Conservation (phyloP, 2,797 vertebrate genomes). For the Microctenopoma steveboyesi region DNA sequence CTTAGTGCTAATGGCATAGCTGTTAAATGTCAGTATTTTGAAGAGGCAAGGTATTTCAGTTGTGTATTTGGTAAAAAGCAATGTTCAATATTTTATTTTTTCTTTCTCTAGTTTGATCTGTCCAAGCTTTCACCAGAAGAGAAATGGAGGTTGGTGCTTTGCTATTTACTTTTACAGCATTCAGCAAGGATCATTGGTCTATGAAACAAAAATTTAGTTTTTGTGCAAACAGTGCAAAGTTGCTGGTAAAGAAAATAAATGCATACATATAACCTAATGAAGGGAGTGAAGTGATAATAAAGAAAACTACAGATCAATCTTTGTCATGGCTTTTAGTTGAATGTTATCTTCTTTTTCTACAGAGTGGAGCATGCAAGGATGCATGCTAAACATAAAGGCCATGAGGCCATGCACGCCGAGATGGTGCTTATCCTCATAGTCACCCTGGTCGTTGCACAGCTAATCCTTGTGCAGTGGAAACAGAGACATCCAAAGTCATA, state of each 20-base stretch:
- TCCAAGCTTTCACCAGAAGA: slow-evolving; percentile 95
- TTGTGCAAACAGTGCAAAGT: too few relatives aligned
- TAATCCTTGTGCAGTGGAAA: slow-evolving; percentile 98
- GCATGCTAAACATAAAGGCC: slow-evolving; percentile 98
- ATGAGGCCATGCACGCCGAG: slow-evolving; percentile 99
- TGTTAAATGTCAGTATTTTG: too few relatives aligned
- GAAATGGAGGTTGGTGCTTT: slow-evolving; percentile 93
- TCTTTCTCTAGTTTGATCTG: slow-evolving; percentile 86
- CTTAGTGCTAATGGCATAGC: not conserved
- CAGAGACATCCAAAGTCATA: slow-evolving; percentile 97
- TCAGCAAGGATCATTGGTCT: too few relatives aligned
- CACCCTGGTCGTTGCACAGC: slow-evolving; percentile 94
- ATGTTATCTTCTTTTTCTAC: slow-evolving; percentile 47
- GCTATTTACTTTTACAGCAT: not conserved
- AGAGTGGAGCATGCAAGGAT: slow-evolving; percentile 96
- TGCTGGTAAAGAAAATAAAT: not conserved
- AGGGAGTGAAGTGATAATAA: not conserved
- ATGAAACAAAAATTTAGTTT: too few relatives aligned
- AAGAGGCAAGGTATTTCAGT: not conserved
- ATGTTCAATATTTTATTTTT: slow-evolving; percentile 13
- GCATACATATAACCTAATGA: not conserved
- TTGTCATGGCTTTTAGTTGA: too few relatives aligned
- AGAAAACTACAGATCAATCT: too few relatives aligned
- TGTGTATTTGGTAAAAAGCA: not conserved
- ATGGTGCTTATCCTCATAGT: slow-evolving; percentile 99